These are phyloP conservation scores for Parnassius apollo DNA, from an alignment of 2,888 invertebrate species.

Conservation along the genomic window DNA sequence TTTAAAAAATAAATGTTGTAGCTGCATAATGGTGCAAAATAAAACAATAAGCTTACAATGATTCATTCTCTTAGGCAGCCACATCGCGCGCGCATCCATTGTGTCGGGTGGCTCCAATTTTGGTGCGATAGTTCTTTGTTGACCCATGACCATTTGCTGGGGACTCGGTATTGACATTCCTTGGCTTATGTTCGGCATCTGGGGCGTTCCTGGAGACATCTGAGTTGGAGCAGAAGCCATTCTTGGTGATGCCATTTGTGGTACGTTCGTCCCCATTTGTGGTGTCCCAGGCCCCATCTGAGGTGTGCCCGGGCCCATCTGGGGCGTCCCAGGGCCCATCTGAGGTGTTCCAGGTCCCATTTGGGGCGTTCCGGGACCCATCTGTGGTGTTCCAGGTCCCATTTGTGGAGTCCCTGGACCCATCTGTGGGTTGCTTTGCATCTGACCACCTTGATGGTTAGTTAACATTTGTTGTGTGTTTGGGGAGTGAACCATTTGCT, in stretches of 20 bases:
- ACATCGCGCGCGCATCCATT: conserved; percentile 81
- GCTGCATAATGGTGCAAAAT: conserved; percentile 34
- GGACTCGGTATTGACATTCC: conserved; percentile 66
- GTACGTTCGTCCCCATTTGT: conserved; percentile 39
- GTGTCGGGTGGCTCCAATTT: conserved; percentile 83
- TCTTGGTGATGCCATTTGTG: conserved; percentile 69
- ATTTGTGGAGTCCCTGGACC: conserved; percentile 51
- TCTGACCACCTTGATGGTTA: conserved; percentile 36
- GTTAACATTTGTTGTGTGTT: conserved; percentile 43
- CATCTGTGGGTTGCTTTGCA: conserved; percentile 45
- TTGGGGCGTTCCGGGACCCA: conserved; percentile 52
- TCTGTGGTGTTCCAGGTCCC: conserved; percentile 54
- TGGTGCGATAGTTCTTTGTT: conserved; percentile 74
- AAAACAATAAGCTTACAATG: conserved; percentile 82
- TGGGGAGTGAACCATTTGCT: conserved; percentile 53
- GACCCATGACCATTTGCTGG: conserved; percentile 66
- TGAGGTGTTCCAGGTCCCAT: conserved; percentile 47
- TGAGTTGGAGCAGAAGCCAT: conserved; percentile 69
- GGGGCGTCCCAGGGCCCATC: conserved; percentile 46
- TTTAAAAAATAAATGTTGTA: conserved; percentile 17
- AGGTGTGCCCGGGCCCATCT: conserved; percentile 56
- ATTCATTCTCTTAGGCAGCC: conserved; percentile 84
- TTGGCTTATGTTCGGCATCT: conserved; percentile 66
- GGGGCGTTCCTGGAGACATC: conserved; percentile 73
- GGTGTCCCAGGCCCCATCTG: conserved; percentile 55